phyloP scores from a whole-genome alignment of 2,113 vertebrate genomes.

The Silurus glanis region DNA sequence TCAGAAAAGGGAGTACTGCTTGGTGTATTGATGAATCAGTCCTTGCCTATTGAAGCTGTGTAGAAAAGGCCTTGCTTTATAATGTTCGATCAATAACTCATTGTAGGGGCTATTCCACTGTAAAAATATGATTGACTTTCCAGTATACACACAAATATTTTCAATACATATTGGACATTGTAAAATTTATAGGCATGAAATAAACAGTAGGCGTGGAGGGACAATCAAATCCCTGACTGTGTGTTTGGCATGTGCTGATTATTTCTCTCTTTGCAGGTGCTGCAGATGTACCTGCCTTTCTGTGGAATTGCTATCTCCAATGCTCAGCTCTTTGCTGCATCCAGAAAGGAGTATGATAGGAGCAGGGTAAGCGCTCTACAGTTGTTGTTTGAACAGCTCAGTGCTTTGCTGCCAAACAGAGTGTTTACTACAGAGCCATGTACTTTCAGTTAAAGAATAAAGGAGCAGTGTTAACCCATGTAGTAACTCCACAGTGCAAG shows the following conservation, averaged over 20 bases:
- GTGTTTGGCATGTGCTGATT: slow-evolving; percentile 33
- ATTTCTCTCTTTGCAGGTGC: slow-evolving; percentile 79
- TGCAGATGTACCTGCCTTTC: slow-evolving; percentile 99
- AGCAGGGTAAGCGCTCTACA: slow-evolving; percentile 84
- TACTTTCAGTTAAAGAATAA: not conserved
- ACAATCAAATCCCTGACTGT: not conserved
- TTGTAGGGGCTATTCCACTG: not conserved
- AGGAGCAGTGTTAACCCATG: not conserved
- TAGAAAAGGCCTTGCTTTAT: slow-evolving; percentile 58
- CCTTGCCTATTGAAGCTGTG: slow-evolving; percentile 52
- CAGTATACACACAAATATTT: slow-evolving; percentile 1
- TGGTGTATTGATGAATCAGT: slow-evolving; percentile 63
- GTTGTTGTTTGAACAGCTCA: not conserved
- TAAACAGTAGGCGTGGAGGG: not conserved
- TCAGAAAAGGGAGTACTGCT: slow-evolving; percentile 62
- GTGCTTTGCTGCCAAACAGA: not conserved
- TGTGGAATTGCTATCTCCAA: slow-evolving; percentile 98
- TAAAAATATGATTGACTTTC: not conserved
- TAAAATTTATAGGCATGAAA: not conserved
- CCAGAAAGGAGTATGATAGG: slow-evolving; percentile 96
- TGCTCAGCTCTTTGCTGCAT: slow-evolving; percentile 94
- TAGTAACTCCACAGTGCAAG: not conserved
- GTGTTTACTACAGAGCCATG: not conserved
- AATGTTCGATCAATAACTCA: slow-evolving; percentile 47
- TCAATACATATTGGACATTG: not conserved